Evolutionary conservation across 1,140 invertebrate species (phyloP).

Genomic region (Hylaeus volcanicus): DNA sequence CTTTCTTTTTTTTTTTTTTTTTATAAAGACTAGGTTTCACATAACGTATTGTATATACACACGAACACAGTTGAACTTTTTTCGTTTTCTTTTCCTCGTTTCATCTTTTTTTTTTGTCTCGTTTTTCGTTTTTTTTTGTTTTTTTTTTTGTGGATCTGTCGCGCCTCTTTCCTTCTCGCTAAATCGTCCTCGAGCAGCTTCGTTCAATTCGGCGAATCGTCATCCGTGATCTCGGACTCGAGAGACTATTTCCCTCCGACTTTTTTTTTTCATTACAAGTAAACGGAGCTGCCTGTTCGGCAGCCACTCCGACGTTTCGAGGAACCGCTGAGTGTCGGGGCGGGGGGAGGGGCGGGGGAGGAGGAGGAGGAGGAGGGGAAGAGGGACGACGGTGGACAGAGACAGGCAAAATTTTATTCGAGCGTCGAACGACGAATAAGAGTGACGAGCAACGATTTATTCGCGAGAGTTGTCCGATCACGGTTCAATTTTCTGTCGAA

Average conservation of each 20-base stretch:
- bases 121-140: too few species aligned
- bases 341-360: background rate
- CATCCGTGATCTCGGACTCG: constrained; percentile 37
- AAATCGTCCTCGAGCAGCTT: constrained; percentile 6
- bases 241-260: constrained; percentile 15
- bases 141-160: background rate
- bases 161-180: background rate
- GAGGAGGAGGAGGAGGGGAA: background rate
- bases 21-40: constrained; percentile 32
- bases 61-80: constrained; percentile 29
- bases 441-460: too few species aligned
- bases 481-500: too few species aligned
- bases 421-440: too few species aligned
- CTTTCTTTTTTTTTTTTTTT: background rate
- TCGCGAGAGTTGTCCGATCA: too few species aligned
- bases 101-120: background rate
- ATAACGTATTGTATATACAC: constrained; percentile 50
- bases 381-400: background rate
- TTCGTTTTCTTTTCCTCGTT: background rate
- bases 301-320: constrained; percentile 10
- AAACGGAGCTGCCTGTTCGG: constrained; percentile 55
- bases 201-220: constrained; percentile 52
- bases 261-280: constrained; percentile 70
- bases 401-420: too few species aligned
- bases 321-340: background rate